Evolutionary conservation across 2,797 vertebrate genomes (phyloP), one percentile per base, ranked within the genome.

Genomic region (Myotis planiceps): DNA sequence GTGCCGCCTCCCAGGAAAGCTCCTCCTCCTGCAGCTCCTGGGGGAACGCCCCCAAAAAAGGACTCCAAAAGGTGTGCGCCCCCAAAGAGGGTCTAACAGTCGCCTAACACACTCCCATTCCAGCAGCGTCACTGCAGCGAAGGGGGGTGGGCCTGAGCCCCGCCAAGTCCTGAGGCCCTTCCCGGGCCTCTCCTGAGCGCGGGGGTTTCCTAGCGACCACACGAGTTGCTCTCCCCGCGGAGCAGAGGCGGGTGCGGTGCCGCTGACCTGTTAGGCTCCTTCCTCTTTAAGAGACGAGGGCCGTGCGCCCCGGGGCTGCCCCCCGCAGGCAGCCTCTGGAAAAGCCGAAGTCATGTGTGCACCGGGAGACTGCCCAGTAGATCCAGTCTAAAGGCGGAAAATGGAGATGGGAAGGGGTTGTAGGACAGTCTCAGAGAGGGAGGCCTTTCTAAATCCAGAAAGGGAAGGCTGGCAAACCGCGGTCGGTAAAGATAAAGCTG

Each of bases 21-120:
- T 98, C 98, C 98, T 99, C 99, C 88, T 99, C 99, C 97, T 99
- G 99, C 98, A 99, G 99, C 98, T 99, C 99, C 95, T 99, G 99
- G 99, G 98, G 99, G 94, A 99, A 99, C n/a, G 99, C 99, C 98
- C 99, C 99, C 72, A 99, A 99, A 97, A 99, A 99, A 98, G 99
- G 98, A 98, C 99, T 99, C 92, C 99, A 98, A 97, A 99, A 99
- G 99, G 99, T 99, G 97, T 84, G 94, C 47, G 16, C 2, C 34
- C 47, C 63, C 76, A 91, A 80, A 9, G 71, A 76, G 71, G 65
- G 9, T 9, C 18, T 23, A 9, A 55, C 53, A 8, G 21, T 55
- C 8, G 21, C 55, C 55, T 27, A 58, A 58, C 23, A 55, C 55
- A 23, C 23, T 9, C 23, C 9, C 9, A 58, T 58, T 55, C 55